Evolutionary conservation across 2,797 vertebrate genomes (phyloP).

Genomic region (Macrochelys suwanniensis): DNA sequence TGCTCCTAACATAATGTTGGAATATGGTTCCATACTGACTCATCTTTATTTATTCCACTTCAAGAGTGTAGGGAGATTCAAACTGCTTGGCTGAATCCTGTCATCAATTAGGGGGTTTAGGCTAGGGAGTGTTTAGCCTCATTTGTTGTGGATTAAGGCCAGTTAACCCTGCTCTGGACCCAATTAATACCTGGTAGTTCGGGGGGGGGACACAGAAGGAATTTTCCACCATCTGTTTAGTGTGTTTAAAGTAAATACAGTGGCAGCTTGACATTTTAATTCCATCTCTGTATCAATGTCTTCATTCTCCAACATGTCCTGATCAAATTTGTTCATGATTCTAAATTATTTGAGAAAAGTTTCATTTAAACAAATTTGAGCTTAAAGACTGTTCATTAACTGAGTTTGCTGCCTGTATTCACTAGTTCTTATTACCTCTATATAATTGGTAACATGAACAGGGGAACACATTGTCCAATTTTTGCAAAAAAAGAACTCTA

Average conservation of each 20-base stretch:
- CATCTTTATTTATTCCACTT: not conserved
- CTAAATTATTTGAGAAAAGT: not conserved
- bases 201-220: not conserved
- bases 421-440: not conserved
- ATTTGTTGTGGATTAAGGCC: not conserved
- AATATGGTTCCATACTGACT: not conserved
- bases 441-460: not conserved
- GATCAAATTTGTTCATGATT: accelerated
- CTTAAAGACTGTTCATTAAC: not conserved
- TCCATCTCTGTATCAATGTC: accelerated
- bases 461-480: accelerated
- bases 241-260: not conserved
- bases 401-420: not conserved
- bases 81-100: not conserved
- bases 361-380: not conserved
- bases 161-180: not conserved
- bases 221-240: not conserved
- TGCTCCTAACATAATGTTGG: not conserved
- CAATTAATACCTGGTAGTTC: not conserved
- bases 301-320: not conserved
- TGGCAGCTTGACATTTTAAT: not conserved
- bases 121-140: not conserved
- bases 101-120: not conserved
- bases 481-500: not conserved
- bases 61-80: not conserved